Evolutionary conservation across 2,797 vertebrate species (phyloP), one percentile per base, ranked within the genome.

Genomic region (Pseudochirops corinnae): DNA sequence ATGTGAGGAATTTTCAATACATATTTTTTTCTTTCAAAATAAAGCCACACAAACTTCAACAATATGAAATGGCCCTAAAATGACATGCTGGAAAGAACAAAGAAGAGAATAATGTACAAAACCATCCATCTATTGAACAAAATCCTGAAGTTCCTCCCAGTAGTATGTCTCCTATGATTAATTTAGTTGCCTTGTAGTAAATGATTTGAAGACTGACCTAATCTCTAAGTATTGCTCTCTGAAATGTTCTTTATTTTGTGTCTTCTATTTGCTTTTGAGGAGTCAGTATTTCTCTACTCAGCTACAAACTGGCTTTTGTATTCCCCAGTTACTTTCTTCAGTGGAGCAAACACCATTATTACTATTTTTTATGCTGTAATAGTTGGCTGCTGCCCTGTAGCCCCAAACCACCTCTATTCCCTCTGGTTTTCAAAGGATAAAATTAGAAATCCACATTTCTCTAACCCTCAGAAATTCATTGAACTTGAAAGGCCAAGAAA

Each of bases 401-500:
- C 95, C 96, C 96, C 95, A 97, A 98, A 98, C 96, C 93, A 97
- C 94, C 95, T 93, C 93, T 95, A 97, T 98, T 98, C 97, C 96
- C 96, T 94, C 56, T 97, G 93, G 95, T 96, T 98, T 97, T 96
- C 91, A 98, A 97, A 74, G 16, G 33, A 50, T 98, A 96, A 97
- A 97, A 97, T 95, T 98, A 97, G 97, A 99, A 98, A 96, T 96
- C 91, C 97, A 96, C 96, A 96, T 94, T 98, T 90, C 96, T 95
- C 39, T 91, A 98, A 96, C 94, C 97, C 98, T 98, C 97, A 97
- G 92, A 98, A 98, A 94, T 53, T 98, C 96, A 96, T 90, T 98
- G 97, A 98, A 98, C 96, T 93, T 11, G 52, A 98, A 98, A 98
- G 87, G 11, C 90, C 94, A 98, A 98, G 95, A 95, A 98, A 97